phyloP scores from a whole-genome alignment of 2,888 invertebrate species.

The Diadegma fenestrale region DNA sequence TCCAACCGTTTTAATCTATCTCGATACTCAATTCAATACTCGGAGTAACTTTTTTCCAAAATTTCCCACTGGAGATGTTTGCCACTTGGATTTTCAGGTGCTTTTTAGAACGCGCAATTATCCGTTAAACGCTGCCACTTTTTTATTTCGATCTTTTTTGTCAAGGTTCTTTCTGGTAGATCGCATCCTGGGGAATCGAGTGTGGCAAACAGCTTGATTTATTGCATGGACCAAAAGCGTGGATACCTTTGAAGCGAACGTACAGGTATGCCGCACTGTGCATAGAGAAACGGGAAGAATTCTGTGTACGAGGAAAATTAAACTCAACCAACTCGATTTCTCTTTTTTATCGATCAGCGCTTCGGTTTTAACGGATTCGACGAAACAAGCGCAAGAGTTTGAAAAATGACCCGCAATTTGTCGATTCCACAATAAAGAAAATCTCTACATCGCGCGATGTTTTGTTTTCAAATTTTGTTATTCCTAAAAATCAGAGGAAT shows the following conservation, averaged over 20 bases:
- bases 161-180: neutral
- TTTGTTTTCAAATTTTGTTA: neutral
- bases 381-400: neutral
- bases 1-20: slow-evolving; percentile 30
- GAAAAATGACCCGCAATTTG: neutral
- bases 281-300: neutral
- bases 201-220: slow-evolving; percentile 45
- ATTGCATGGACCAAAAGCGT: slow-evolving; percentile 44
- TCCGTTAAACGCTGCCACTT: slow-evolving; percentile 19
- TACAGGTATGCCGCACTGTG: neutral
- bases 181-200: slow-evolving; percentile 45
- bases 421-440: neutral
- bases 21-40: neutral
- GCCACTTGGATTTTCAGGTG: neutral
- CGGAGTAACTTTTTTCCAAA: slow-evolving; percentile 4
- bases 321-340: slow-evolving; percentile 25
- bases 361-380: neutral
- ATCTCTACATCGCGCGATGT: neutral
- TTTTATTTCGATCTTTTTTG: slow-evolving; percentile 15
- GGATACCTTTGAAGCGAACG: slow-evolving; percentile 47
- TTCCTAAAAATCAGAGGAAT: neutral
- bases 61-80: neutral
- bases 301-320: slow-evolving; percentile 28
- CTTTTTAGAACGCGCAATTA: slow-evolving; percentile 34
- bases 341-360: slow-evolving; percentile 9